These are phyloP conservation scores for Acleris literana DNA, from an alignment of 2,888 invertebrate genomes.

Conservation along the genomic window DNA sequence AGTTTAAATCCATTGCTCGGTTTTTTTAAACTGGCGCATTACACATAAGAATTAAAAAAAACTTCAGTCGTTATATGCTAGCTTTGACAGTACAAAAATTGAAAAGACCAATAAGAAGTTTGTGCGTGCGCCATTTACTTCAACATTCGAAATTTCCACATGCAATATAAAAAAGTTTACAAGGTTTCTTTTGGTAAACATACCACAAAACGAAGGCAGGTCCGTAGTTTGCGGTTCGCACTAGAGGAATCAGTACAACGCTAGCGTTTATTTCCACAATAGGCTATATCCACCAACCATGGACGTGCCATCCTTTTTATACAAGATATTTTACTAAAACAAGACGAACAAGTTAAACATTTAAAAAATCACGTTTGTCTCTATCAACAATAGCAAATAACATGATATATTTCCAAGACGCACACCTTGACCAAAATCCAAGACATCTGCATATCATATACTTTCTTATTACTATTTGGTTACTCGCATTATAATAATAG, in stretches of 20 bases:
- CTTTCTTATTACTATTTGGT: constrained; percentile 29
- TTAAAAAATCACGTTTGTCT: neutral
- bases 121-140: neutral
- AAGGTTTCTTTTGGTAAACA: neutral
- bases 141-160: neutral
- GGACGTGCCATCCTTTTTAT: neutral
- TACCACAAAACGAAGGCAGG: neutral
- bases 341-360: neutral
- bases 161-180: neutral
- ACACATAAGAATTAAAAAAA: too few species aligned
- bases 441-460: neutral
- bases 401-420: neutral
- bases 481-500: constrained; percentile 14
- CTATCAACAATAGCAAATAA: neutral
- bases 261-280: too few species aligned
- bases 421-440: constrained; percentile 5
- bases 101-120: neutral
- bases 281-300: too few species aligned
- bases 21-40: too few species aligned
- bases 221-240: neutral
- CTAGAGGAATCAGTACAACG: too few species aligned
- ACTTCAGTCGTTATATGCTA: too few species aligned
- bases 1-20: neutral
- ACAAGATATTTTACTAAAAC: neutral
- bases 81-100: neutral